A percentile compares a stretch with the other conserved stretches of the same genome.
Evolutionary conservation across 2,113 vertebrate genomes (phyloP).

Genomic region (Dromiciops gliroides): DNA sequence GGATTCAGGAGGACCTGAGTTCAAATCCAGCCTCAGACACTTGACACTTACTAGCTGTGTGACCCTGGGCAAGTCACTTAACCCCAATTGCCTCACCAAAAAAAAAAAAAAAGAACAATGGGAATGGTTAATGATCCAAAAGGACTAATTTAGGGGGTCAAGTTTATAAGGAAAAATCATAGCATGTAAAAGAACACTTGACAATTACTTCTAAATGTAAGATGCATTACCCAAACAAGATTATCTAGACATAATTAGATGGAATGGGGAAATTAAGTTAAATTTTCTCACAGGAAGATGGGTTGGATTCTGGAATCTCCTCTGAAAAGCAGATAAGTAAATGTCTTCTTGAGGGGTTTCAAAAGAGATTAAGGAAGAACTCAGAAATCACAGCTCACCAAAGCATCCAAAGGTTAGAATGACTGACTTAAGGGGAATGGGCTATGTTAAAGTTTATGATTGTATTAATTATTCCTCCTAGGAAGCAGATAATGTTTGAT

Average conservation of each 20-base stretch:
- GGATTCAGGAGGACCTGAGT: too few species aligned
- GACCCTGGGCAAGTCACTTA: too few species aligned
- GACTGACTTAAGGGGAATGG: background rate
- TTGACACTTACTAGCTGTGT: too few species aligned
- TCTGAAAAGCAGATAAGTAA: background rate
- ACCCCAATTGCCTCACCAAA: too few species aligned
- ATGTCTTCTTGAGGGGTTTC: background rate
- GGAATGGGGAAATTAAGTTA: background rate
- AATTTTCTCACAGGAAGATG: background rate
- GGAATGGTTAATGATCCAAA: background rate
- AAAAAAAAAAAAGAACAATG: too few species aligned
- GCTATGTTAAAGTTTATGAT: conserved; percentile 1
- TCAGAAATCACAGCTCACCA: background rate
- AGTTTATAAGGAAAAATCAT: background rate
- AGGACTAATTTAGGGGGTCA: background rate
- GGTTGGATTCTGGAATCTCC: background rate
- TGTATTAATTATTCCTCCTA: conserved; percentile 1
- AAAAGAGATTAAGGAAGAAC: background rate
- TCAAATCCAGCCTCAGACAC: too few species aligned
- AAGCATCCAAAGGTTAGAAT: background rate
- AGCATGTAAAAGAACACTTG: background rate
- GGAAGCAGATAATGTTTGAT: background rate
- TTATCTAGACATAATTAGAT: background rate
- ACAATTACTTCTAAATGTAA: background rate
- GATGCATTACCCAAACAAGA: background rate